Evolutionary conservation across 2,888 invertebrate genomes (phyloP), one percentile per base, ranked within the genome.

Genomic region (Drosophila lacicola): DNA sequence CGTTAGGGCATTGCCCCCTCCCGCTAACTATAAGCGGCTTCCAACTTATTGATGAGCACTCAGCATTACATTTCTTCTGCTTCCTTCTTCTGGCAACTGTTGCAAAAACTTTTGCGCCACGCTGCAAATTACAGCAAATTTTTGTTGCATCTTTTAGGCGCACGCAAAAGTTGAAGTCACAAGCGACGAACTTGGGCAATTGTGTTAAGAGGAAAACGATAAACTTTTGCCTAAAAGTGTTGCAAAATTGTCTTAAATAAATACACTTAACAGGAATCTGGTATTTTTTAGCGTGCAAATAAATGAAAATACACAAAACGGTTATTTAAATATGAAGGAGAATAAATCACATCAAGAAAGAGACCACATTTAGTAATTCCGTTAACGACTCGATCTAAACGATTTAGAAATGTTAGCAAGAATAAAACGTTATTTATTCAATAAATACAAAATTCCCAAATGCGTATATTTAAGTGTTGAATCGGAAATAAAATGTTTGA

Each of bases 11-110:
- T 21, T 19, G 42, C 29, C 21, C 11, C 19, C 34, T 0, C 8
- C 21, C 25, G n/a, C 14, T 33, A 37, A 47, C 42, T 19, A 9
- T 25, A 41, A 33, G 47, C 3, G 10, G 11, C 45, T 58, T 47
- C 19, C 45, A 69, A 69, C 72, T 62, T 75, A 82, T 80, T 82
- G 82, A 82, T 84, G 79, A 70, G 68, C 71, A 73, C 58, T 72
- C 64, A 65, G 65, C 60, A 77, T 63, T 74, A 60, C 25, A 60
- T 45, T 65, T 69, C 29, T 21, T 11, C 51, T 8, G 25, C 19
- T 25, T 9, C 47, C 46, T 62, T 70, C 67, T 49, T 44, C 11
- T 36, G 21, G n/a, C 29, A 74, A 80, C 39, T 55, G 68, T 65
- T 5, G 37, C 6, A 1, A 25, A 65, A 70, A 79, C 19, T 73